phyloP scores from a whole-genome alignment of 2,888 invertebrate species.

The Dasypogon diadema region DNA sequence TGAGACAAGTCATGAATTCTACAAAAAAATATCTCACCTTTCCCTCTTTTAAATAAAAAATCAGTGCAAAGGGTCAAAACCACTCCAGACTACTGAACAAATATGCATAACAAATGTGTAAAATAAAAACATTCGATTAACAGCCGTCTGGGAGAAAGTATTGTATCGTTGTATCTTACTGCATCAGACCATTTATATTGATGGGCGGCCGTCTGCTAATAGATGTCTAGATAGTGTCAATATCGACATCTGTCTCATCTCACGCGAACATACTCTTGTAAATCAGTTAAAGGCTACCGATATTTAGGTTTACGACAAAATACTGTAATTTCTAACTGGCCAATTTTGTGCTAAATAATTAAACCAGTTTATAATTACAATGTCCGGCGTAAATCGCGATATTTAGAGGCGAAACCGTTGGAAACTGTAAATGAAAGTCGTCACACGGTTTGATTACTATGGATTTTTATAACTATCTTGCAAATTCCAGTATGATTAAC shows the following conservation, averaged over 20 bases:
- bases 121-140: neutral
- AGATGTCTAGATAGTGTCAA: neutral
- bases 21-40: no score
- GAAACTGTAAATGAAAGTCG: neutral
- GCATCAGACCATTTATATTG: neutral
- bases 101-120: neutral
- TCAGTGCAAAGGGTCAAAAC: no score
- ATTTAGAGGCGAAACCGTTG: neutral
- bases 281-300: neutral
- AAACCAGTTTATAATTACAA: neutral
- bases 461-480: neutral
- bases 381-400: neutral
- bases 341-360: conserved; percentile 1
- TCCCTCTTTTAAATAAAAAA: no score
- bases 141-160: neutral
- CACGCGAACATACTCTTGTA: neutral
- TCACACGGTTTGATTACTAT: neutral
- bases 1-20: no score
- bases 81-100: no score
- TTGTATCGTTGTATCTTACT: neutral
- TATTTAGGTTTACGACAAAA: neutral
- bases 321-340: neutral
- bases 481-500: no score
- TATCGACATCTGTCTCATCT: neutral
- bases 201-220: neutral